Evolutionary conservation across 2,113 vertebrate species (phyloP).

Genomic region (Callithrix jacchus): DNA sequence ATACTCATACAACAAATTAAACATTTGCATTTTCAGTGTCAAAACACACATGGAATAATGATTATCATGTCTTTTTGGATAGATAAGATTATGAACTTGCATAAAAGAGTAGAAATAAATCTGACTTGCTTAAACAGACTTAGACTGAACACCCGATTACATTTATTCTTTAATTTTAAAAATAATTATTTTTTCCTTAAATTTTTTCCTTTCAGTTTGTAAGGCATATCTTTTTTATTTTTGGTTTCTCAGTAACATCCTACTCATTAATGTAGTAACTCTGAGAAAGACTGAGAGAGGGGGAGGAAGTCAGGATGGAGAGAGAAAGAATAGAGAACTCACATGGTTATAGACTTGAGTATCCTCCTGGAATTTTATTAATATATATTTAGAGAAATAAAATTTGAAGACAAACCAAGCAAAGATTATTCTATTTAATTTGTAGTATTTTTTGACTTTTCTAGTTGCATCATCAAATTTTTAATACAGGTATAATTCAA

Average conservation of each 20-base stretch:
- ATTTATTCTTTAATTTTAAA: background rate
- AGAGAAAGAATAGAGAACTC: background rate
- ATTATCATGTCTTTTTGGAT: background rate
- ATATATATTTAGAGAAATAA: slow-evolving; percentile 23
- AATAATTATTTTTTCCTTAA: background rate
- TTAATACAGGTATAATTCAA: background rate
- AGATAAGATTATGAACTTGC: slow-evolving; percentile 6
- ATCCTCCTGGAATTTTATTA: slow-evolving; percentile 23
- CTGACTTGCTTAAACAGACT: background rate
- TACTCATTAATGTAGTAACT: background rate
- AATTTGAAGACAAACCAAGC: background rate
- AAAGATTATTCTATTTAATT: background rate
- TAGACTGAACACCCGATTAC: background rate
- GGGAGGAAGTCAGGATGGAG: background rate
- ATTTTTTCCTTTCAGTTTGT: background rate
- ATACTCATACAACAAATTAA: background rate
- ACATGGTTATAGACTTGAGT: background rate
- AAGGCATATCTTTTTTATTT: background rate
- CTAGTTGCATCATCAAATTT: background rate
- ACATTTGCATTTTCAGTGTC: slow-evolving; percentile 31
- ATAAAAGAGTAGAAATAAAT: background rate
- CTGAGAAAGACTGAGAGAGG: background rate
- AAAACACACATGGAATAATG: background rate
- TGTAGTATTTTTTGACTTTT: background rate
- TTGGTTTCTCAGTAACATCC: background rate